phyloP scores from a whole-genome alignment of 1,140 invertebrate species.

The Drosophila repleta region DNA sequence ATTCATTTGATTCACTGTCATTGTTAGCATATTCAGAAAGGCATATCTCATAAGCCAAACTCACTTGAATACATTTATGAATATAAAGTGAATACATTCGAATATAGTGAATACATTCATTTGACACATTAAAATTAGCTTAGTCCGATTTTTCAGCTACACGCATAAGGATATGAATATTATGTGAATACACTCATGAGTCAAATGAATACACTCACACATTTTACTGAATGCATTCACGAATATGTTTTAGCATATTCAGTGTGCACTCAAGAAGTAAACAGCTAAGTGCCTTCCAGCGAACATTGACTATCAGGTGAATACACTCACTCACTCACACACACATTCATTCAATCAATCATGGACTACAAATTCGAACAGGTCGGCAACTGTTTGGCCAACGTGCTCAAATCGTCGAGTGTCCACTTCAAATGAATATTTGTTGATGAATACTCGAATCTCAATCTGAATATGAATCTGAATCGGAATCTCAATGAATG shows the following conservation, averaged over 20 bases:
- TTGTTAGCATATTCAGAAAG: too few species aligned
- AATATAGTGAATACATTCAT: conserved; percentile 1
- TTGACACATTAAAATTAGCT: neutral
- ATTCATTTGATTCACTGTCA: neutral
- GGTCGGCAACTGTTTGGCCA: conserved; percentile 16
- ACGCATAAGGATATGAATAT: neutral
- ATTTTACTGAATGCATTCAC: neutral
- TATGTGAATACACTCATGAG: neutral
- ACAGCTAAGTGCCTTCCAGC: too few species aligned
- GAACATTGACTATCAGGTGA: neutral
- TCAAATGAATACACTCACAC: neutral
- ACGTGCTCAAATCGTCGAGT: conserved; percentile 50
- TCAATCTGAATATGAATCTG: conserved; percentile 2
- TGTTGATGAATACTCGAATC: conserved; percentile 16
- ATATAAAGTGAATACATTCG: neutral
- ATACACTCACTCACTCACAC: conserved; percentile 16
- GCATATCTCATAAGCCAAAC: too few species aligned
- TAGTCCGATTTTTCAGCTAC: too few species aligned
- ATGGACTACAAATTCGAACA: conserved; percentile 1
- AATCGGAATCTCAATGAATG: conserved; percentile 24
- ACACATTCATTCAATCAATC: neutral
- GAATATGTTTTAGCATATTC: too few species aligned
- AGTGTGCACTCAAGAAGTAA: neutral
- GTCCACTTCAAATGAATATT: conserved; percentile 56
- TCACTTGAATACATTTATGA: neutral